Conservation (phyloP, 2,888 invertebrate genomes). For the Plebejus anna region DNA sequence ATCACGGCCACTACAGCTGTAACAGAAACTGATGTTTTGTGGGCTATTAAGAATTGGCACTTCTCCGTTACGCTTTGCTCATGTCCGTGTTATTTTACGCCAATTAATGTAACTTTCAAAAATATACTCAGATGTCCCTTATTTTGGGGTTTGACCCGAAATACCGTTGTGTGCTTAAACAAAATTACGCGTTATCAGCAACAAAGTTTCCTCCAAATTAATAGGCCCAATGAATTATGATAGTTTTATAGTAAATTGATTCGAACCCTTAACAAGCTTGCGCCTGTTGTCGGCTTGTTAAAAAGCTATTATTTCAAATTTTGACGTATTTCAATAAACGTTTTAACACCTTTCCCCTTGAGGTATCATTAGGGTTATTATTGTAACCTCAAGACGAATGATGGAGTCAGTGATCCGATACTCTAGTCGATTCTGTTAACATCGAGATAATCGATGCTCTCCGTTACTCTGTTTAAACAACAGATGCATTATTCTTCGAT, state of each 20-base stretch:
- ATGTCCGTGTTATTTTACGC: constrained; percentile 25
- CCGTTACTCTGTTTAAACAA: constrained; percentile 35
- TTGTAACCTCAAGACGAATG: constrained; percentile 50
- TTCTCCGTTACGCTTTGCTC: constrained; percentile 45
- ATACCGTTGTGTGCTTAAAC: not conserved
- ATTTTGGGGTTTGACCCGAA: not conserved
- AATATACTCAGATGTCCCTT: not conserved
- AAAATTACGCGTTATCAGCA: not conserved
- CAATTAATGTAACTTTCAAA: constrained; percentile 19
- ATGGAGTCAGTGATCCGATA: constrained; percentile 44
- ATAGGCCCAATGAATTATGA: constrained; percentile 21
- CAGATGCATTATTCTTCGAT: constrained; percentile 24
- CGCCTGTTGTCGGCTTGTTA: constrained; percentile 63
- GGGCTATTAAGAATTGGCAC: constrained; percentile 58
- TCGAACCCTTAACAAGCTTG: constrained; percentile 33
- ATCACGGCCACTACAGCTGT: not conserved
- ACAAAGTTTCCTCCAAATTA: not conserved
- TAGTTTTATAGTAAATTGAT: constrained; percentile 21
- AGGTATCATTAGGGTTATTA: constrained; percentile 75
- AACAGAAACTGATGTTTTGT: constrained; percentile 55
- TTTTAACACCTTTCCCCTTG: constrained; percentile 77
- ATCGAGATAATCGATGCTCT: constrained; percentile 37
- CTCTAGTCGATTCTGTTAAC: constrained; percentile 49
- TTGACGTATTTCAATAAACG: constrained; percentile 76
- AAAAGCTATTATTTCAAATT: constrained; percentile 74